Percentiles rank a stretch among this genome's conserved stretches.
phyloP scores from a whole-genome alignment of 2,113 vertebrate genomes.

The Coptodon rendalli region DNA sequence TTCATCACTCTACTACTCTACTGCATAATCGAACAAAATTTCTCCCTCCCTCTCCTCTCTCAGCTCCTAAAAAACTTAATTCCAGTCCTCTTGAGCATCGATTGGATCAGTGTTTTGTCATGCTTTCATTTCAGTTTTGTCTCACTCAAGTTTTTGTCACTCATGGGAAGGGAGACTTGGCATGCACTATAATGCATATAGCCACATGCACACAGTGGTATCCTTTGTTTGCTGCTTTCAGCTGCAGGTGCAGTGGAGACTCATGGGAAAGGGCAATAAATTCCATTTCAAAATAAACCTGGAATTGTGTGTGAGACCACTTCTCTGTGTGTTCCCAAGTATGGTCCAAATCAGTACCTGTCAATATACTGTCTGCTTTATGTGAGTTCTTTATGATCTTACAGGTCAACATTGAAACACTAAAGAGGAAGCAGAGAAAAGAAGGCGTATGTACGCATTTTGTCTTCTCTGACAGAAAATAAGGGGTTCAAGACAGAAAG shows the following conservation, averaged over 20 bases:
- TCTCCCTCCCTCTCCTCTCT: not conserved
- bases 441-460: not conserved
- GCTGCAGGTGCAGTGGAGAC: constrained; percentile 26
- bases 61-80: not conserved
- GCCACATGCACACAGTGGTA: not conserved
- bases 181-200: not conserved
- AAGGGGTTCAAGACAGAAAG: not conserved
- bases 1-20: not conserved
- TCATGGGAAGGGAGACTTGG: not conserved
- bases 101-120: constrained; percentile 1
- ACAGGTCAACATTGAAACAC: constrained; percentile 9
- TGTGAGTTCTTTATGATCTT: not conserved
- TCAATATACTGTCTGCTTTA: not conserved
- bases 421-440: not conserved
- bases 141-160: not conserved
- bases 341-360: constrained; percentile 1
- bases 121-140: constrained; percentile 21
- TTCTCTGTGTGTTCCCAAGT: not conserved
- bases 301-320: not conserved
- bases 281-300: constrained; percentile 47
- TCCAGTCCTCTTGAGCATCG: not conserved
- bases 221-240: not conserved
- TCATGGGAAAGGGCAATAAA: constrained; percentile 10
- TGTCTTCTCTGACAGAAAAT: not conserved
- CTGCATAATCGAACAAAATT: not conserved